These are phyloP conservation scores for Chloroclysta siterata DNA, from an alignment of 2,888 invertebrate genomes.

Conservation along the genomic window DNA sequence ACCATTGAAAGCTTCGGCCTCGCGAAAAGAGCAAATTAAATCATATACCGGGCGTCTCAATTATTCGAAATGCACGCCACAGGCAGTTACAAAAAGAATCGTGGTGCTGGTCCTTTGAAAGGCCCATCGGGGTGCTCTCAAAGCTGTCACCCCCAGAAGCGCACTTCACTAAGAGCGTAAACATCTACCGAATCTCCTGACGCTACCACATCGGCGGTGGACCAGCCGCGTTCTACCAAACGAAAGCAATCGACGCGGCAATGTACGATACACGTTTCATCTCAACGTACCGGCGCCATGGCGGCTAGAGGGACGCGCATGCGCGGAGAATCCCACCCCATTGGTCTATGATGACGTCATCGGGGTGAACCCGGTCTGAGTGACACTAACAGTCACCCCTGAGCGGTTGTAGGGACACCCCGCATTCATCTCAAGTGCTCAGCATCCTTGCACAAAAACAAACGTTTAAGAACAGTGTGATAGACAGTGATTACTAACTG, in stretches of 20 bases:
- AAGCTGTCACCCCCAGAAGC: conserved; percentile 81
- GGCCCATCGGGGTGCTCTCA: conserved; percentile 77
- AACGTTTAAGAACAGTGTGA: conserved; percentile 59
- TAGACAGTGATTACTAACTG: conserved; percentile 56
- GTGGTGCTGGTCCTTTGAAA: conserved; percentile 80
- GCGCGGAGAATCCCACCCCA: conserved; percentile 73
- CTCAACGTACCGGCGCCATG: conserved; percentile 72
- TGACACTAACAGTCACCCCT: conserved; percentile 83
- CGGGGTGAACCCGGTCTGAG: conserved; percentile 80
- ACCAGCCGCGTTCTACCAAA: conserved; percentile 37
- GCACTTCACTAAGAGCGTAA: conserved; percentile 67
- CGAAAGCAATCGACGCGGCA: conserved; percentile 60
- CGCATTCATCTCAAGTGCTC: conserved; percentile 54
- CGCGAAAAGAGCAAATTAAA: conserved; percentile 80
- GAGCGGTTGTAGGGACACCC: conserved; percentile 66
- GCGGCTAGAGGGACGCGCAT: conserved; percentile 76
- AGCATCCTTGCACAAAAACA: conserved; percentile 62
- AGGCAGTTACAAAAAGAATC: conserved; percentile 77
- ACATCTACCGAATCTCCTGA: conserved; percentile 55
- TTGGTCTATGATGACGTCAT: conserved; percentile 84
- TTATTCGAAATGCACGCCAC: conserved; percentile 77
- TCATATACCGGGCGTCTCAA: conserved; percentile 79
- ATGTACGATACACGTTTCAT: conserved; percentile 59
- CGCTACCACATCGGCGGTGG: conserved; percentile 57
- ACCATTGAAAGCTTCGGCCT: conserved; percentile 61